Percentiles rank a stretch among this genome's conserved stretches.
These are phyloP conservation scores for Noctua fimbriata DNA, from an alignment of 2,888 invertebrate genomes.

Conservation along the genomic window DNA sequence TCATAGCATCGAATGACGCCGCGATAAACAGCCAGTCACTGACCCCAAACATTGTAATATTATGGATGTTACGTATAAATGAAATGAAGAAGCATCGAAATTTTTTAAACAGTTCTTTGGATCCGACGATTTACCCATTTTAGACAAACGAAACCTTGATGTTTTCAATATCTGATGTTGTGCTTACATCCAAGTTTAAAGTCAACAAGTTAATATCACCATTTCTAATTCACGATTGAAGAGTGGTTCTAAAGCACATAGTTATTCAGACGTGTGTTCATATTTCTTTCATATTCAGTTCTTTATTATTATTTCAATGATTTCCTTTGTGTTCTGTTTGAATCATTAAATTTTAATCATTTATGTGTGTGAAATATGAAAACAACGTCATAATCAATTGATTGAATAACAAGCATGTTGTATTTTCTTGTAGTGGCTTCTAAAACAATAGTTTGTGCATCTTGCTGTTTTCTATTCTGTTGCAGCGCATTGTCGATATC, in stretches of 20 bases:
- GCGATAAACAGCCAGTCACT: background rate
- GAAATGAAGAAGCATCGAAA: background rate
- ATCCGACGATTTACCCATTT: background rate
- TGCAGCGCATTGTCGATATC: conserved; percentile 86
- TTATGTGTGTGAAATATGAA: conserved; percentile 62
- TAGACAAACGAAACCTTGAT: background rate
- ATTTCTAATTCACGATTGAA: conserved; percentile 20
- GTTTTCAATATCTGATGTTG: background rate
- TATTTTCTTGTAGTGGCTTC: conserved; percentile 76
- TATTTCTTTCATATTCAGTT: conserved; percentile 56
- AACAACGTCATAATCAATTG: conserved; percentile 51
- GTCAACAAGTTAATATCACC: background rate
- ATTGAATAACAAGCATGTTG: conserved; percentile 75
- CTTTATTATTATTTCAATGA: conserved; percentile 39
- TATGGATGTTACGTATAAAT: background rate
- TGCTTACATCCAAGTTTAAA: conserved; percentile 31
- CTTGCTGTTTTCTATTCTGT: conserved; percentile 87
- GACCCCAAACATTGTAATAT: background rate
- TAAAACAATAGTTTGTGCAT: conserved; percentile 85
- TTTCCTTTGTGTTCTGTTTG: conserved; percentile 42
- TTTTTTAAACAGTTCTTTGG: background rate
- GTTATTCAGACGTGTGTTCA: conserved; percentile 58
- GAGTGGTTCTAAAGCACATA: conserved; percentile 45
- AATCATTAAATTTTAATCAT: conserved; percentile 31
- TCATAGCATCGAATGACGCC: background rate